Evolutionary conservation across 2,797 vertebrate genomes (phyloP).

Genomic region (Galagoides demidoff): DNA sequence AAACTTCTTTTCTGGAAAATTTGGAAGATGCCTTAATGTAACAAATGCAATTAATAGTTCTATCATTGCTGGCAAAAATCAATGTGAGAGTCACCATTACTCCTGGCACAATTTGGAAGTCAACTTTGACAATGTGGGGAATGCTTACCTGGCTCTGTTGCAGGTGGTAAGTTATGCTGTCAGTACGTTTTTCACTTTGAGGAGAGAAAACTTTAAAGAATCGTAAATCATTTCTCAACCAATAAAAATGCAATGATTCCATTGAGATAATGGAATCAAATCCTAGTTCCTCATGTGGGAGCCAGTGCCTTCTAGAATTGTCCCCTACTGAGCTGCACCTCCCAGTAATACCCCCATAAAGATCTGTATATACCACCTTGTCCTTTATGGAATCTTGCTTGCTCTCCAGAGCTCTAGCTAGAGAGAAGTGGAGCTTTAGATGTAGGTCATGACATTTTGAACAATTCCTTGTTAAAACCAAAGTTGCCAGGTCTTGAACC

Average conservation of each 20-base stretch:
- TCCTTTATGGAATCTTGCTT: neutral
- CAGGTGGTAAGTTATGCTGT: conserved; percentile 86
- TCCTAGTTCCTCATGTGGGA: neutral
- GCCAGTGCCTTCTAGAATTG: neutral
- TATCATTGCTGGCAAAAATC: rapidly evolving
- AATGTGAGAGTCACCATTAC: neutral
- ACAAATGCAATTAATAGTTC: rapidly evolving
- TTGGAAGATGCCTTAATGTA: conserved; percentile 74
- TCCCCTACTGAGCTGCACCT: neutral
- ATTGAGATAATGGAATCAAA: neutral
- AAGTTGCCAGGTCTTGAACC: neutral
- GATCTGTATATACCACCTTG: neutral
- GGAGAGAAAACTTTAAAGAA: neutral
- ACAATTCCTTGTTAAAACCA: neutral
- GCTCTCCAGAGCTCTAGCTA: neutral
- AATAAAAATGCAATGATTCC: neutral
- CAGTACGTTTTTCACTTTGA: neutral
- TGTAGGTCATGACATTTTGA: neutral
- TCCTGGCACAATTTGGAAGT: conserved; percentile 75
- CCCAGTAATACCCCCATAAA: neutral
- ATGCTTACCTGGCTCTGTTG: conserved; percentile 87
- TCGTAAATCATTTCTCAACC: neutral
- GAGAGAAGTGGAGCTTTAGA: neutral
- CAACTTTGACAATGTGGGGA: conserved; percentile 87
- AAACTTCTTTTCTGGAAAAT: conserved; percentile 81